These are phyloP conservation scores for Chamaetylas fuelleborni DNA, from an alignment of 2,113 vertebrate species.

Conservation along the genomic window DNA sequence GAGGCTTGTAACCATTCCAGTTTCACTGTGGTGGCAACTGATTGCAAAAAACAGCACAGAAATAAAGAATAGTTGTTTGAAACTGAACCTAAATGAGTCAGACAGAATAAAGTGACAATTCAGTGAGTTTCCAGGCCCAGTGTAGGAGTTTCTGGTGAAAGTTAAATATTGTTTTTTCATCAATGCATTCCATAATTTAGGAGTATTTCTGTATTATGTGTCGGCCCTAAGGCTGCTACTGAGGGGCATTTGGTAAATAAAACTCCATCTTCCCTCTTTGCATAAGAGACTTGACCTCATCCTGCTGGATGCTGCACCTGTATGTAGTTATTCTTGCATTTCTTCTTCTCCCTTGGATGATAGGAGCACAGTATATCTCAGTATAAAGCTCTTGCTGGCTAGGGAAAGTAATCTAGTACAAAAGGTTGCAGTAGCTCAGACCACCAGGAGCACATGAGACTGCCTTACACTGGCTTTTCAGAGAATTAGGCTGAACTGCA, in stretches of 20 bases:
- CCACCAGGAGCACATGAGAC: not conserved
- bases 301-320: not conserved
- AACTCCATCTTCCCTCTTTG: not conserved
- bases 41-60: not conserved
- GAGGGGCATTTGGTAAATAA: not conserved
- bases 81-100: not conserved
- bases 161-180: not conserved
- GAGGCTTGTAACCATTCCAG: not conserved
- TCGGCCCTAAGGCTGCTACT: not conserved
- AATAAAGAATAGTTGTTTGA: not conserved
- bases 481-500: slow-evolving; percentile 45
- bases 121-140: not conserved
- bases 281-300: not conserved
- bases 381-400: not conserved
- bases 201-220: not conserved
- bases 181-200: not conserved
- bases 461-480: slow-evolving; percentile 4
- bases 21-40: not conserved
- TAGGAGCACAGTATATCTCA: not conserved
- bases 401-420: not conserved
- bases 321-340: not conserved
- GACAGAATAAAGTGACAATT: not conserved
- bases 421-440: not conserved
- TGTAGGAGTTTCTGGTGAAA: not conserved
- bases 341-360: not conserved